Base-by-base conservation (phyloP, 2,113 vertebrate species). In the Poeciliopsis retropinna region DNA sequence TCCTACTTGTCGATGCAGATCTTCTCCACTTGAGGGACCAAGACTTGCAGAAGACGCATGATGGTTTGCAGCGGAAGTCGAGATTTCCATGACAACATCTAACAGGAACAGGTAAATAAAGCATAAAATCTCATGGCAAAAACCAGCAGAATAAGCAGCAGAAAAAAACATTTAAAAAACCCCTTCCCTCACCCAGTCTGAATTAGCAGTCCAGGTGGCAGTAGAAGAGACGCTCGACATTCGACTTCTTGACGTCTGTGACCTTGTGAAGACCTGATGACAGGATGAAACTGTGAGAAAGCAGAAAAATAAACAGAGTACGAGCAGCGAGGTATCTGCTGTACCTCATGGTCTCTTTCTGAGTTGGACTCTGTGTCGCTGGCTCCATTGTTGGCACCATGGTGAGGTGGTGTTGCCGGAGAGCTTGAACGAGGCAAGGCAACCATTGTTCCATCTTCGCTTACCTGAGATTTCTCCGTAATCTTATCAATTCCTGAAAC, bases 1-100 rank as follows among this genome's bases (percentile, higher is more conserved):
- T 73, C 96, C 92, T 90, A 99, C 98, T 99, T 99, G 94, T 99
- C 98, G 39, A 99, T 99, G 91, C 98, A 99, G 84, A 99, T 99
- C 92, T 99, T 99, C 92, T 99, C 98, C 91, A 99, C 98, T 88
- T 99, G 98, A 54, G 98, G 98, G 0, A 99, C 98, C 85, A 99
- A 92, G 22, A 99, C 98, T 79, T 99, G 98, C 8, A 99, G 89
- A 68, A 99, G 94, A 22, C 98, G 65, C 98, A 99, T 99, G 92
- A 99, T 99, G 78, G 98, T 99, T 91, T 99, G 98, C 25, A 99
- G 92, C 0, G 98, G 98, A 65, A 99, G 95, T 79, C 96, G 98
- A 0, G 94, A 90, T 88, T 98, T 99, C 98, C 98, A 99, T 22
- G 97, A 96, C 51, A 94, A 83, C 60, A 97, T 95, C 98, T 99